phyloP scores from a whole-genome alignment of 64 coral and sea anemone species.

The Dendrophyllia cribrosa region DNA sequence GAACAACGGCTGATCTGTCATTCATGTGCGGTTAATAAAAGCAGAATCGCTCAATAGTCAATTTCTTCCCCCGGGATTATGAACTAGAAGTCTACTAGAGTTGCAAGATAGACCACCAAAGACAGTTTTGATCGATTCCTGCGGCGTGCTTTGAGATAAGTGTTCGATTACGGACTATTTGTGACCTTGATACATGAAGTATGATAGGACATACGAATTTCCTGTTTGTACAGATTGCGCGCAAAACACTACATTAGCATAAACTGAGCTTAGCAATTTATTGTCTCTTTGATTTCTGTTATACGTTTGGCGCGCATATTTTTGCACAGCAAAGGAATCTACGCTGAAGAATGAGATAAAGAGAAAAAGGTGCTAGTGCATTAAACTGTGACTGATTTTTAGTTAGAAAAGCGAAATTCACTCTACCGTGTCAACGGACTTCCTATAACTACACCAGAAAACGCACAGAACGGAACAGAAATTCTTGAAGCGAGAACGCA shows the following conservation, averaged over 20 bases:
- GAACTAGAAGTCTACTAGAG: not conserved
- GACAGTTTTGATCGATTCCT: not conserved
- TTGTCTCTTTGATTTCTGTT: slow-evolving; percentile 4
- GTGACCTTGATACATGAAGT: not conserved
- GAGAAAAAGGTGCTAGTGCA: not conserved
- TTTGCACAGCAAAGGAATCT: not conserved
- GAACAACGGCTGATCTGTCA: slow-evolving; percentile 26
- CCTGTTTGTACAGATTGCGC: slow-evolving; percentile 38
- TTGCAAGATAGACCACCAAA: not conserved
- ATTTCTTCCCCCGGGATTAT: not conserved
- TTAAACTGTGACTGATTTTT: slow-evolving; percentile 38
- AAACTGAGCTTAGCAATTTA: slow-evolving; percentile 11
- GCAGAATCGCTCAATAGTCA: not conserved
- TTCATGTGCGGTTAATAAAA: slow-evolving; percentile 10
- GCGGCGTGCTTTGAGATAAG: too few relatives aligned
- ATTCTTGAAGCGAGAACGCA: not conserved
- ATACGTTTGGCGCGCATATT: not conserved
- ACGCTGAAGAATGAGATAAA: not conserved
- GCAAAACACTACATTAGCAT: not conserved
- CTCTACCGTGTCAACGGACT: slow-evolving; percentile 1
- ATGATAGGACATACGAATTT: slow-evolving; percentile 28
- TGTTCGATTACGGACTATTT: not conserved
- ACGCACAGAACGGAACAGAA: not conserved
- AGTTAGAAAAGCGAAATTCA: slow-evolving; percentile 4
- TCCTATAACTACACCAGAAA: not conserved